Conservation (phyloP, 2,888 invertebrate genomes). For the Gasteruption jaculator region DNA sequence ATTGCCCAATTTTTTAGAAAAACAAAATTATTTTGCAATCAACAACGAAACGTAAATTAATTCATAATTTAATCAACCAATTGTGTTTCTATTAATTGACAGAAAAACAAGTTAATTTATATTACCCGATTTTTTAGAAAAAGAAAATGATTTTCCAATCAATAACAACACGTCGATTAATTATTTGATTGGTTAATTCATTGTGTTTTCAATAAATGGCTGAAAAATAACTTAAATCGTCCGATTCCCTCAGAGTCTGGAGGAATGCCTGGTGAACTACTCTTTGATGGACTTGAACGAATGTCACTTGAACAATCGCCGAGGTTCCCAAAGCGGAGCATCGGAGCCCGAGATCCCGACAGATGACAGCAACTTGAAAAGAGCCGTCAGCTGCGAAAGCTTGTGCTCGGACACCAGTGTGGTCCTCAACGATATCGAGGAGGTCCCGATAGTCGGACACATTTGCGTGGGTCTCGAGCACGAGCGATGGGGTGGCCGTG, state of each 20-base stretch:
- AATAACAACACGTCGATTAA: too few species aligned
- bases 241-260: constrained; percentile 28
- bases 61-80: too few species aligned
- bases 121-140: too few species aligned
- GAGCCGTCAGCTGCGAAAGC: constrained; percentile 76
- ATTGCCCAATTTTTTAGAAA: too few species aligned
- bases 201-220: neutral
- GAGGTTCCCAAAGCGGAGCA: constrained; percentile 37
- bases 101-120: too few species aligned
- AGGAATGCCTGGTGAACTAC: constrained; percentile 32
- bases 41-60: too few species aligned
- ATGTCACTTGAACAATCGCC: constrained; percentile 31
- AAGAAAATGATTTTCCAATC: too few species aligned
- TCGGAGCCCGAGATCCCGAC: constrained; percentile 40
- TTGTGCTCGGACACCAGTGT: constrained; percentile 77
- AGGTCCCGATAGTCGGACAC: constrained; percentile 69
- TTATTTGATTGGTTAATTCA: too few species aligned
- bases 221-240: neutral
- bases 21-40: too few species aligned
- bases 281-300: constrained; percentile 29
- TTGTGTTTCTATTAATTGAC: too few species aligned
- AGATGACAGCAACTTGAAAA: constrained; percentile 52
- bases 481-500: constrained; percentile 64
- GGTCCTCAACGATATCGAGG: constrained; percentile 65
- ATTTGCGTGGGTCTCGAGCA: constrained; percentile 73